Percentiles rank a stretch among this genome's conserved stretches.
Evolutionary conservation across 35 echinoderm and acorn worm genomes (phyloP).

Genomic region (Ptychodera flava): DNA sequence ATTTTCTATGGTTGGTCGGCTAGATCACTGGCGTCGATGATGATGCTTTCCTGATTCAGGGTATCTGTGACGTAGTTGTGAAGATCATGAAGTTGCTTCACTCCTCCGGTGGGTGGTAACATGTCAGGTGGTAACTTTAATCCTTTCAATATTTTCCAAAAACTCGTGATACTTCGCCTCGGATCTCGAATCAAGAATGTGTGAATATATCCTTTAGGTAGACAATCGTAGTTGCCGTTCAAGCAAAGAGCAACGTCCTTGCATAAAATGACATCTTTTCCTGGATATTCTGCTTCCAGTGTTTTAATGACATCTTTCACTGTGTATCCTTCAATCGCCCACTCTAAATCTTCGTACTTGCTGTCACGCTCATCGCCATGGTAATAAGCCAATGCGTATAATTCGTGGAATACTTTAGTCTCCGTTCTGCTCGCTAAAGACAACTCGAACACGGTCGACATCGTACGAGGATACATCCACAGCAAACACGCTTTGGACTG

Average conservation of each 20-base stretch:
- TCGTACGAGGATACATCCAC: slow-evolving; percentile 56
- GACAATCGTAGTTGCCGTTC: slow-evolving; percentile 34
- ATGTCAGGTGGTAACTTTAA: not conserved
- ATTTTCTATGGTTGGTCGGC: slow-evolving; percentile 53
- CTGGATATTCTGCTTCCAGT: slow-evolving; percentile 55
- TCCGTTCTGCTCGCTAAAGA: slow-evolving; percentile 44
- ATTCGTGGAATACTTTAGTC: slow-evolving; percentile 69
- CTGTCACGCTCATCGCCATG: slow-evolving; percentile 64
- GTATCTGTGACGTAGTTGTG: slow-evolving; percentile 34
- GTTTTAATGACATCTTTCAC: slow-evolving; percentile 43
- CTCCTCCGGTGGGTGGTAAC: not conserved
- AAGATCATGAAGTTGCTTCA: slow-evolving; percentile 55
- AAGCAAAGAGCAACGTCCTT: slow-evolving; percentile 62
- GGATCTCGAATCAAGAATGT: slow-evolving; percentile 84
- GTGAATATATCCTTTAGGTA: slow-evolving; percentile 68
- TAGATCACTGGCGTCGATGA: slow-evolving; percentile 77
- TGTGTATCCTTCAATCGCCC: not conserved
- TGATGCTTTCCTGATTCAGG: slow-evolving; percentile 40
- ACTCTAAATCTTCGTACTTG: not conserved
- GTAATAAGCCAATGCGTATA: slow-evolving; percentile 48
- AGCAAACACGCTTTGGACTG: too few species aligned
- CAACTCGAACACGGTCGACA: slow-evolving; percentile 61
- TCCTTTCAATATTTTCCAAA: not conserved
- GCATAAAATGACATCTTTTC: slow-evolving; percentile 50
- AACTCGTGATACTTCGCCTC: slow-evolving; percentile 22